These are phyloP conservation scores for Lophotis ruficrista DNA, from an alignment of 2,113 vertebrate genomes.

Conservation along the genomic window DNA sequence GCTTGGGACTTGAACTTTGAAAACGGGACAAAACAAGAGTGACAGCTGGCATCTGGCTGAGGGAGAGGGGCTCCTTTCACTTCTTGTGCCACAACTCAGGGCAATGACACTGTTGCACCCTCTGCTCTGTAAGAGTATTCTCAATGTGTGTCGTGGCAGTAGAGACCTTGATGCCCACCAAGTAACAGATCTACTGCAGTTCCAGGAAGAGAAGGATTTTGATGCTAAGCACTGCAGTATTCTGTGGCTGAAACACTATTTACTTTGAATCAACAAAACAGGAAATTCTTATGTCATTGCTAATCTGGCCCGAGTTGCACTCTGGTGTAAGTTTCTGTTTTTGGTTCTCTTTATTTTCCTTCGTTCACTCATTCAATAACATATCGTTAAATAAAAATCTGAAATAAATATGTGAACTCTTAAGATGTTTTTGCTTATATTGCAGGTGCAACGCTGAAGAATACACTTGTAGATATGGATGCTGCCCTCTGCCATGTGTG, in stretches of 20 bases:
- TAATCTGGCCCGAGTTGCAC: neutral
- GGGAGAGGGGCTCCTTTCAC: neutral
- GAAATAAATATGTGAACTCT: neutral
- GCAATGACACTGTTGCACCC: neutral
- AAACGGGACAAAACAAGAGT: neutral
- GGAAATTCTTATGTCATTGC: neutral
- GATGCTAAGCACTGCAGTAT: neutral
- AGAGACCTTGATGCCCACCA: neutral
- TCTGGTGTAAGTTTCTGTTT: neutral
- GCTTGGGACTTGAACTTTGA: neutral
- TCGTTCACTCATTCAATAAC: neutral
- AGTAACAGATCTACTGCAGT: neutral
- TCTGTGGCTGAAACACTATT: neutral
- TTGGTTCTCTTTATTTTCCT: neutral
- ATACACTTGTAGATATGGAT: neutral
- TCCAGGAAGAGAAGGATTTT: neutral
- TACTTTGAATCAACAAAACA: neutral
- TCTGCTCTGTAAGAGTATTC: neutral
- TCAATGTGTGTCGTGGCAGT: neutral
- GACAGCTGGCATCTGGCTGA: neutral
- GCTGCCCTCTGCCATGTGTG: neutral
- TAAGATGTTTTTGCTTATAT: slow-evolving; percentile 33
- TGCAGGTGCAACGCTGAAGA: slow-evolving; percentile 56
- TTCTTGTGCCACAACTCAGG: neutral
- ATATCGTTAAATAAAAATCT: neutral